Evolutionary conservation across 2,113 vertebrate genomes (phyloP).

Genomic region (Lonchura striata): DNA sequence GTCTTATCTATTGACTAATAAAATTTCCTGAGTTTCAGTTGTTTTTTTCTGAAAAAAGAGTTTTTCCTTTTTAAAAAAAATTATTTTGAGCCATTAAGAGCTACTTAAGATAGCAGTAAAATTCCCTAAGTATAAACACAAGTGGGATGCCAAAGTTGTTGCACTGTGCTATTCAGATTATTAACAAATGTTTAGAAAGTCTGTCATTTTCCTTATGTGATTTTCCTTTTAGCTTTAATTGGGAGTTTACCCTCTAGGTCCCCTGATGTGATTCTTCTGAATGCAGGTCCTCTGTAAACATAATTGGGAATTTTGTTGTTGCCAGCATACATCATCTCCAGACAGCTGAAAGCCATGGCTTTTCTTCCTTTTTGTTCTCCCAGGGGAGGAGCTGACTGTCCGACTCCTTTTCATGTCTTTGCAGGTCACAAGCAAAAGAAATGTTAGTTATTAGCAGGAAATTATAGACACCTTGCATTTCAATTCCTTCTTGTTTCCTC

Average conservation of each 20-base stretch:
- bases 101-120: neutral
- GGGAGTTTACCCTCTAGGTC: neutral
- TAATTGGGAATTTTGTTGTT: neutral
- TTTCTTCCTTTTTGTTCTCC: neutral
- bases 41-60: too few relatives aligned
- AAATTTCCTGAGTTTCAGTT: neutral
- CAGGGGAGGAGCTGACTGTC: neutral
- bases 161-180: neutral
- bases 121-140: neutral
- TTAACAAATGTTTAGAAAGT: neutral
- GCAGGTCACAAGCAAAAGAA: neutral
- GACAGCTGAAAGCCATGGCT: neutral
- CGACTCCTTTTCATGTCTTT: neutral
- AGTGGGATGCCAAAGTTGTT: neutral
- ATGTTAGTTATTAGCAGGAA: neutral
- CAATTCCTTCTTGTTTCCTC: neutral
- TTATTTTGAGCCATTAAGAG: neutral
- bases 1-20: neutral
- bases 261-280: neutral
- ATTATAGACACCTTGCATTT: neutral
- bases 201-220: neutral
- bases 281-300: neutral
- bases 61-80: neutral
- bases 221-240: neutral
- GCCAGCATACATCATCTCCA: neutral